A percentile compares a stretch with the other conserved stretches of the same genome.
Conservation (phyloP, 2,888 invertebrate species). For the Theristus sp. region DNA sequence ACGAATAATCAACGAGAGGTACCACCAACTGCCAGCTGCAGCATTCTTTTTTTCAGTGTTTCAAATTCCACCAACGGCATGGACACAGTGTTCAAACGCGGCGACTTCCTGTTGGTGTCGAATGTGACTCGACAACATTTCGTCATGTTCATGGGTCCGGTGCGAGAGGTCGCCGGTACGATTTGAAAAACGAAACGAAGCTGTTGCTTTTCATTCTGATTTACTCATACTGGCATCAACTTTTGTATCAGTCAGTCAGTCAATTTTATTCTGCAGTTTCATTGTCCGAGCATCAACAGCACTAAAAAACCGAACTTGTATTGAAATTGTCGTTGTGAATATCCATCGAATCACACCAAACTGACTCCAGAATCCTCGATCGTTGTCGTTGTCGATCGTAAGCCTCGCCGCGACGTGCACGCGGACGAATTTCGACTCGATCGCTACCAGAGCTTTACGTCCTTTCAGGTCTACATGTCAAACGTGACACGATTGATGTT, state of each 20-base stretch:
- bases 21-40: too few relatives aligned
- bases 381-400: neutral
- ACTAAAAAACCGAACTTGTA: too few relatives aligned
- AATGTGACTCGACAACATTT: neutral
- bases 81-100: neutral
- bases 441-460: neutral
- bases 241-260: too few relatives aligned
- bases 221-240: too few relatives aligned
- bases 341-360: too few relatives aligned
- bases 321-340: too few relatives aligned
- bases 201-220: too few relatives aligned
- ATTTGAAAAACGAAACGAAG: neutral
- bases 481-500: neutral
- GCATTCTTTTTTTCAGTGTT: too few relatives aligned
- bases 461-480: neutral
- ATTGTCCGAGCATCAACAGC: too few relatives aligned
- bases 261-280: too few relatives aligned
- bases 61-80: too few relatives aligned
- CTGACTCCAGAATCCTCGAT: neutral
- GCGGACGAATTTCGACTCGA: neutral
- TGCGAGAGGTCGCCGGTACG: neutral
- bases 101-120: neutral
- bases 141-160: neutral
- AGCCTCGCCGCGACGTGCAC: neutral
- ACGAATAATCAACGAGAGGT: too few relatives aligned